A percentile compares a stretch with the other conserved stretches of the same genome.
phyloP scores from a whole-genome alignment of 2,797 vertebrate genomes.

The Cossypha caffra region DNA sequence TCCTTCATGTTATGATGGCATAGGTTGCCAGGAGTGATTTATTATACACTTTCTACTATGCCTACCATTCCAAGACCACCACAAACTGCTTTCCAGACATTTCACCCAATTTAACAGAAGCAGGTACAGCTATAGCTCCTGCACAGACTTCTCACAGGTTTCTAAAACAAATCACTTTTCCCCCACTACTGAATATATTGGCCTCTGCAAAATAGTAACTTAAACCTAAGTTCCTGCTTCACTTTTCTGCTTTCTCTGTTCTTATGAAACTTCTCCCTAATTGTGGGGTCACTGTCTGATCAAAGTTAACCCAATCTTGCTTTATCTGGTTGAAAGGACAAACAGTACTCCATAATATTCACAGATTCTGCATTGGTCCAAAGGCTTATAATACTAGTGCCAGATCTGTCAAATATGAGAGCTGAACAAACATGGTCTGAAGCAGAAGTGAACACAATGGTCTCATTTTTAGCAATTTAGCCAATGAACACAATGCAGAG shows the following conservation, averaged over 20 bases:
- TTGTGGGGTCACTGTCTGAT: not conserved
- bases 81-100: not conserved
- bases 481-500: not conserved
- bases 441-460: not conserved
- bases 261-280: not conserved
- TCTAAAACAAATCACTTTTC: not conserved
- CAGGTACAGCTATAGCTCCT: accelerated
- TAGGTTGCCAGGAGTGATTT: not conserved
- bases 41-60: not conserved
- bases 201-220: not conserved
- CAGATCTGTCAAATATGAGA: not conserved
- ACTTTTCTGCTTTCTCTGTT: not conserved
- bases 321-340: not conserved
- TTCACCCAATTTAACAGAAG: not conserved
- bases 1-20: not conserved
- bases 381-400: not conserved
- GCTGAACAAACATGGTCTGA: not conserved
- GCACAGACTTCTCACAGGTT: not conserved
- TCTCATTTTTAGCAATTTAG: not conserved
- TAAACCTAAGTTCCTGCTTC: not conserved
- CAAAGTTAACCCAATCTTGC: not conserved
- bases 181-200: not conserved
- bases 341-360: not conserved
- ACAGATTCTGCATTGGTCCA: not conserved
- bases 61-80: not conserved